These are phyloP conservation scores for Delia radicum DNA, from an alignment of 1,140 invertebrate genomes.

Conservation along the genomic window DNA sequence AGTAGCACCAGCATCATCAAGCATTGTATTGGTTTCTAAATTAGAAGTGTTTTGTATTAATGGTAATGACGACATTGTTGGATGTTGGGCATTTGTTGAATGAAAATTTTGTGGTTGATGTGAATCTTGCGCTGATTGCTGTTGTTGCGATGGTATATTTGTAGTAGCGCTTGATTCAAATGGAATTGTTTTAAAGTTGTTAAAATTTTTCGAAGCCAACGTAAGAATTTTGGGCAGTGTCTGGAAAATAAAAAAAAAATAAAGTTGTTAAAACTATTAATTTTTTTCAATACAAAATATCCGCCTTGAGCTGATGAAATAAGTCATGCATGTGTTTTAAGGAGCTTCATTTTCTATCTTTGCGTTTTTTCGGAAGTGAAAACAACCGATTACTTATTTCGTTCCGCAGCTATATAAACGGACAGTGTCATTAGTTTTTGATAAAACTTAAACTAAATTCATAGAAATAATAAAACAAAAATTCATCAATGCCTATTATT, in stretches of 20 bases:
- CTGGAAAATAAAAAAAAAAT: slow-evolving; percentile 6
- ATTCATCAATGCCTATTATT: no score
- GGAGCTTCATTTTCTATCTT: no score
- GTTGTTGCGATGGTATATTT: neutral
- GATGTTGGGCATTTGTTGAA: neutral
- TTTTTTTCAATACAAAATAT: no score
- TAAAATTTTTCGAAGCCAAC: neutral
- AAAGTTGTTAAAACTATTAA: no score
- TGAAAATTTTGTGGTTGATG: neutral
- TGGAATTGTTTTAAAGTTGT: slow-evolving; percentile 12
- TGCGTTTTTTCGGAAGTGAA: no score
- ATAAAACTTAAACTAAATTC: no score
- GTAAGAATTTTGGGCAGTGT: neutral
- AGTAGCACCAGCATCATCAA: neutral
- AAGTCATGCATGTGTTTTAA: no score
- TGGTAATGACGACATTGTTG: neutral
- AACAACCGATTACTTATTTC: no score
- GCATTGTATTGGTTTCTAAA: neutral
- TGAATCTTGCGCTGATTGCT: neutral
- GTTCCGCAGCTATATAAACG: no score
- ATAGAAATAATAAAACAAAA: no score
- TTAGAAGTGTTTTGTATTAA: neutral
- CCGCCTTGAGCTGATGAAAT: no score
- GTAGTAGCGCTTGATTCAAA: neutral
- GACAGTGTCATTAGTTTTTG: no score